Base-by-base conservation (phyloP, 2,888 invertebrate species). In the Sphaerophoria rueppellii region DNA sequence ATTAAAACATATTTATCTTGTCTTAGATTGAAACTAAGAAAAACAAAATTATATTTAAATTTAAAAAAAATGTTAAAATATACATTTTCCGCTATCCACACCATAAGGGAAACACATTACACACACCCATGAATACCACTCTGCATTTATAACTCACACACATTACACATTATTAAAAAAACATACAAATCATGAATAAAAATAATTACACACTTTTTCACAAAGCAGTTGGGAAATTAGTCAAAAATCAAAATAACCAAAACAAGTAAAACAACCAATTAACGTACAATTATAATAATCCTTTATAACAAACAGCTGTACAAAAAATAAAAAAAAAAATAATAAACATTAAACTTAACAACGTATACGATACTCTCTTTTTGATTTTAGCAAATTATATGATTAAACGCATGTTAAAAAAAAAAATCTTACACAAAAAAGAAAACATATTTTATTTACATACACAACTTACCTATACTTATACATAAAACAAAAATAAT, bases 221-320 rank as follows among this genome's bases (percentile, higher is more conserved):
- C 46, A 85, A 85, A 85, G 85, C 85, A 85, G 85, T 85, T 85
- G 85, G 85, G 85, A 85, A 73, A 60, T 72, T 52, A 57, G 43
- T 50, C 48, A 4, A 60, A 24, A 24, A 78, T 35, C 57, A 67
- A 34, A 57, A 11, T 52, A 65, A 52, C 52, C 7, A 60, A 81
- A 46, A 4, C n/a, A 2, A 61, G 9, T 24, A 48, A 35, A 48
- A 35, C 4, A 63, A 63, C 35, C 11, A 69, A 50, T 34, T 60
- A 65, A 74, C 32, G 67, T 57, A 57, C 46, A 35, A 69, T 52
- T 71, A 37, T 35, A 35, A 54, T 50, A 55, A 65, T 65, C 24
- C 58, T 50, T 43, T 57, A 11, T 61, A 37, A 60, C 24, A 80
- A 71, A 40, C 57, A 57, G 24, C 43, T 79, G 54, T 67, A 67